Percentiles rank a stretch among this genome's conserved stretches.
Conservation (phyloP, 2,888 invertebrate genomes). For the Ptilodon capucinus region DNA sequence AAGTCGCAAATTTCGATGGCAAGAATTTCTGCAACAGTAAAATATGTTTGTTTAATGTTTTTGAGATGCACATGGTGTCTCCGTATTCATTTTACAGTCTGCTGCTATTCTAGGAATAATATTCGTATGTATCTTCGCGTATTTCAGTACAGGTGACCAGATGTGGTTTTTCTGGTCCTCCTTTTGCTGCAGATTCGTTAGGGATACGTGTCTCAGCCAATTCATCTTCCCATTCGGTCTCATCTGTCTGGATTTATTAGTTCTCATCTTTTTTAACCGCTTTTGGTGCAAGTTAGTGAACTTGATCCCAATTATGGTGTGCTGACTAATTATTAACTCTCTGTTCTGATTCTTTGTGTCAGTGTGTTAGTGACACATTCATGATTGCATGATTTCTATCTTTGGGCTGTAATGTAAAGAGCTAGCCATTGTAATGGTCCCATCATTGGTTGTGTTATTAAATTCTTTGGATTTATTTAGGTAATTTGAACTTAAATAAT, state of each 20-base stretch:
- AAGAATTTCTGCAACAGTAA: constrained; percentile 14
- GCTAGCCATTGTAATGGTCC: neutral
- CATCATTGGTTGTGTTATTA: neutral
- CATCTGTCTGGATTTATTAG: constrained; percentile 71
- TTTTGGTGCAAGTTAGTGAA: constrained; percentile 52
- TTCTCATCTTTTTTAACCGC: constrained; percentile 43
- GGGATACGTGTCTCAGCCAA: constrained; percentile 46
- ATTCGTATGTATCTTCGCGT: constrained; percentile 68
- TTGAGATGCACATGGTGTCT: constrained; percentile 74
- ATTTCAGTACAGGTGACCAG: constrained; percentile 79
- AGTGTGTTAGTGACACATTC: constrained; percentile 46
- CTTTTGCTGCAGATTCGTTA: constrained; percentile 60
- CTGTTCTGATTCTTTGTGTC: constrained; percentile 56
- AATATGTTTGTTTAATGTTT: constrained; percentile 53
- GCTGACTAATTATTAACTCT: constrained; percentile 64
- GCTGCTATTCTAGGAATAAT: constrained; percentile 81
- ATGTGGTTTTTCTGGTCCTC: constrained; percentile 56
- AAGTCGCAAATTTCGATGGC: constrained; percentile 32
- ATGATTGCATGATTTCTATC: constrained; percentile 28
- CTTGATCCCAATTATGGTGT: constrained; percentile 66
- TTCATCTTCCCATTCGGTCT: constrained; percentile 67
- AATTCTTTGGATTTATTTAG: neutral
- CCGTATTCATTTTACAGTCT: constrained; percentile 79
- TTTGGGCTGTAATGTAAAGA: constrained; percentile 10
- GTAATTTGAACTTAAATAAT: neutral